Evolutionary conservation across 2,797 vertebrate species (phyloP).

Genomic region (Loriculus beryllinus): DNA sequence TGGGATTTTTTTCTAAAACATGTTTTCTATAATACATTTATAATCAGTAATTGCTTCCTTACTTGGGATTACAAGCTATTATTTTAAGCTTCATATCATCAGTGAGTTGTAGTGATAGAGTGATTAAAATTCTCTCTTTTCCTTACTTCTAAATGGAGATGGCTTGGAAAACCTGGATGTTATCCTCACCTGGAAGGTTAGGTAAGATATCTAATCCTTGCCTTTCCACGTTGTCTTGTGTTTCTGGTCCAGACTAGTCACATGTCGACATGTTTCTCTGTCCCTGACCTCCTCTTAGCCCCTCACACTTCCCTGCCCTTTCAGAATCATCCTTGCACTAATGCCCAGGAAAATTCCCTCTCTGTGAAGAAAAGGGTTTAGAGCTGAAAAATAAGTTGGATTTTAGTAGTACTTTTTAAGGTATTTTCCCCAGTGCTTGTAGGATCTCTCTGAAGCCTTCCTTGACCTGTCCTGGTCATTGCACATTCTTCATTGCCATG

Average conservation of each 20-base stretch:
- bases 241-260: not conserved
- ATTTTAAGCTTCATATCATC: not conserved
- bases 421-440: rapidly evolving
- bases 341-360: not conserved
- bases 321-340: not conserved
- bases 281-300: not conserved
- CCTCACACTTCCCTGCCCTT: not conserved
- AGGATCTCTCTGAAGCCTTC: not conserved
- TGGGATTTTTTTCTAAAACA: not conserved
- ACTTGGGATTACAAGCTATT: not conserved
- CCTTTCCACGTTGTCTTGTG: not conserved
- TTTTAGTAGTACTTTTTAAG: not conserved
- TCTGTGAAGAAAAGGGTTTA: not conserved
- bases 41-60: not conserved
- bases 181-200: not conserved
- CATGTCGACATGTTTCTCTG: not conserved
- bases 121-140: not conserved
- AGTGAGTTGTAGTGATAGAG: not conserved
- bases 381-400: not conserved
- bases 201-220: not conserved
- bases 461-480: not conserved
- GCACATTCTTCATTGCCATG: not conserved
- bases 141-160: not conserved
- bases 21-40: not conserved
- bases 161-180: not conserved